Percentiles rank a stretch among this genome's conserved stretches.
Evolutionary conservation across 2,888 invertebrate species (phyloP).

Genomic region (Abscondita cerata): DNA sequence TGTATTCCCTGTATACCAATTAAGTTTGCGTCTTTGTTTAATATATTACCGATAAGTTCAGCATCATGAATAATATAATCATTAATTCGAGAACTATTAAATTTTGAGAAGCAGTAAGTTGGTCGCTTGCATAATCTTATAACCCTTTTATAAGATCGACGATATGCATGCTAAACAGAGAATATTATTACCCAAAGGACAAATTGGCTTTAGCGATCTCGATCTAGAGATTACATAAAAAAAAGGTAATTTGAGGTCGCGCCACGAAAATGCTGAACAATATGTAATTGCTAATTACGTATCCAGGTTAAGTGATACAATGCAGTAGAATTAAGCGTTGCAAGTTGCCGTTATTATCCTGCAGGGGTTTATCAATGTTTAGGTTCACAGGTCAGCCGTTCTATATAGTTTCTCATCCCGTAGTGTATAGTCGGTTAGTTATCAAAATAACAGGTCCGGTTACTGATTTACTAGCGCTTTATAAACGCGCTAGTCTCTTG

Average conservation of each 20-base stretch:
- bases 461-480: slow-evolving; percentile 32
- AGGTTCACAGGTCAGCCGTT: slow-evolving; percentile 21
- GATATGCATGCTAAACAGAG: slow-evolving; percentile 32
- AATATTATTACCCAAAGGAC: slow-evolving; percentile 21
- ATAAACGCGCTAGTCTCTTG: slow-evolving; percentile 27
- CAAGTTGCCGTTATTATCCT: slow-evolving; percentile 29
- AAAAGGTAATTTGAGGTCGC: slow-evolving; percentile 1
- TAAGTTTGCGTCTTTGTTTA: slow-evolving; percentile 20
- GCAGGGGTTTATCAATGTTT: slow-evolving; percentile 29
- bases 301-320: slow-evolving; percentile 19
- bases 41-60: slow-evolving; percentile 31
- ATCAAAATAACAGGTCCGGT: slow-evolving; percentile 25
- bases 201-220: slow-evolving; percentile 22
- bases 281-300: slow-evolving; percentile 10
- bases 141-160: slow-evolving; percentile 28
- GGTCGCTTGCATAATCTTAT: slow-evolving; percentile 35
- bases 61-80: slow-evolving; percentile 42
- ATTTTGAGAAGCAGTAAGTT: slow-evolving; percentile 40
- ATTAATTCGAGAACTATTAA: slow-evolving; percentile 42
- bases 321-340: slow-evolving; percentile 21
- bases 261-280: not conserved
- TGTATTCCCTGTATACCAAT: slow-evolving; percentile 19
- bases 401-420: slow-evolving; percentile 20
- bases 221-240: slow-evolving; percentile 13
- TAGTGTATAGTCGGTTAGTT: slow-evolving; percentile 22